Evolutionary conservation across 2,888 invertebrate species (phyloP).

Genomic region (Pammene aurita): DNA sequence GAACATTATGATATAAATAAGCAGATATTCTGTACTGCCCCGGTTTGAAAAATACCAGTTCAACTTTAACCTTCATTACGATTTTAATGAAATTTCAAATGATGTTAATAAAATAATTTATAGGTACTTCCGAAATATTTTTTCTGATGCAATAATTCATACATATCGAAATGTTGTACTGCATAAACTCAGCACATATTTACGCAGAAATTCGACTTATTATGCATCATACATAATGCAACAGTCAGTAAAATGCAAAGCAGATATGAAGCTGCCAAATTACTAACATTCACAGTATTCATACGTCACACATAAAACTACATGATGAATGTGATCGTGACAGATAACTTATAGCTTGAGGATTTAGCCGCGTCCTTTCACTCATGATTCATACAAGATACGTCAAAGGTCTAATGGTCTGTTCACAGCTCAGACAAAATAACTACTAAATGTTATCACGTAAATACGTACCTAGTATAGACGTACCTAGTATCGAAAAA

Average conservation of each 20-base stretch:
- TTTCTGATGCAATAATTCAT: too few species aligned
- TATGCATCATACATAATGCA: slow-evolving; percentile 23
- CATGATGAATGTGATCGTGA: slow-evolving; percentile 34
- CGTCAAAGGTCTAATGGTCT: background rate
- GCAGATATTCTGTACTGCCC: too few species aligned
- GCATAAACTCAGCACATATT: background rate
- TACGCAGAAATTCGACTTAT: too few species aligned
- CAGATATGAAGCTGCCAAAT: slow-evolving; percentile 26
- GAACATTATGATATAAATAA: too few species aligned
- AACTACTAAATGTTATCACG: background rate
- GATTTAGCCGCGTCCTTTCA: slow-evolving; percentile 10
- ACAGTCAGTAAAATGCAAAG: slow-evolving; percentile 21
- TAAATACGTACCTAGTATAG: too few species aligned
- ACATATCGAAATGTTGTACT: too few species aligned
- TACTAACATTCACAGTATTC: slow-evolving; percentile 7
- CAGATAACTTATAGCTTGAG: slow-evolving; percentile 23
- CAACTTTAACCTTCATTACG: too few species aligned
- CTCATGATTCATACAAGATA: slow-evolving; percentile 9
- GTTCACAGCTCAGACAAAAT: background rate
- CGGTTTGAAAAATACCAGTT: too few species aligned
- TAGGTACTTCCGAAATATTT: too few species aligned
- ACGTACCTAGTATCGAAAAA: too few species aligned
- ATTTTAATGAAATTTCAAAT: too few species aligned
- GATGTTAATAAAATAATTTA: too few species aligned
- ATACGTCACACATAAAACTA: background rate